Evolutionary conservation across 2,888 invertebrate species (phyloP).

Genomic region (Zelleria hepariella): DNA sequence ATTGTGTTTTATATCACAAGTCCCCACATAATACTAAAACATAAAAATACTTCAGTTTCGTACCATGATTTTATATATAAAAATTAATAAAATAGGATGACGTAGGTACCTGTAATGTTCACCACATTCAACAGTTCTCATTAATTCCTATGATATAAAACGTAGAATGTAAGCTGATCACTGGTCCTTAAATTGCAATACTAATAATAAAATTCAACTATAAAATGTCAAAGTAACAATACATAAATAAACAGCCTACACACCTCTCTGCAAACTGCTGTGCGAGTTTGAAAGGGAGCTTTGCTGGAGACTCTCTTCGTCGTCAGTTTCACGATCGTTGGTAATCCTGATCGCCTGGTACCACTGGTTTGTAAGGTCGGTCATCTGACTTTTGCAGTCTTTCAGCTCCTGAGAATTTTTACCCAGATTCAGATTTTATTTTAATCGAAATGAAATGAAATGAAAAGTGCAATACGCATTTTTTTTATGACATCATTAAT

Average conservation of each 20-base stretch:
- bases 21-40: conserved; percentile 1
- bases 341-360: conserved; percentile 95
- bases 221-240: background rate
- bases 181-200: too few species aligned
- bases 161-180: too few species aligned
- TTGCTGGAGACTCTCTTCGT: conserved; percentile 64
- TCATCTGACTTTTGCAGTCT: conserved; percentile 97
- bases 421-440: too few species aligned
- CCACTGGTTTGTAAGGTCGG: conserved; percentile 96
- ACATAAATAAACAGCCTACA: conserved; percentile 12
- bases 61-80: background rate
- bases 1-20: conserved; percentile 2
- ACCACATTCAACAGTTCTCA: too few species aligned
- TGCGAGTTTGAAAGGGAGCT: conserved; percentile 55
- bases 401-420: conserved; percentile 80
- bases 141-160: too few species aligned
- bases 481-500: too few species aligned
- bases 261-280: conserved; percentile 51
- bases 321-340: conserved; percentile 88
- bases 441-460: too few species aligned
- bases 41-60: background rate
- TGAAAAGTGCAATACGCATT: too few species aligned
- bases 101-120: too few species aligned
- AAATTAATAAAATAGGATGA: too few species aligned
- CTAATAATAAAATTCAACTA: background rate